Evolutionary conservation across 2,797 vertebrate species (phyloP).

Genomic region (Oreochromis grahami): DNA sequence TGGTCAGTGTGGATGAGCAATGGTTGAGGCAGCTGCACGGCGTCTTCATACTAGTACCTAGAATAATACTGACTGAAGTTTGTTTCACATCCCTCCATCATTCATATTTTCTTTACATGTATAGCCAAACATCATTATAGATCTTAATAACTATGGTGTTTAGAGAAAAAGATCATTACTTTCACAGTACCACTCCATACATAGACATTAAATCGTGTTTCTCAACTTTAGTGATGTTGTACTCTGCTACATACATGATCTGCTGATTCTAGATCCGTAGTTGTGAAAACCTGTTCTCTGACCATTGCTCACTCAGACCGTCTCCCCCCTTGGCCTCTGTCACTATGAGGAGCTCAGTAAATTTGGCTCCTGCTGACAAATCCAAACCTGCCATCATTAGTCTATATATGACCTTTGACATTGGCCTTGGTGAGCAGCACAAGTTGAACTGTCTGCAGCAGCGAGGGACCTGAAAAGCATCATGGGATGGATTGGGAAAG

Average conservation of each 20-base stretch:
- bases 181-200: conserved; percentile 35
- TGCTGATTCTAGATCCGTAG: conserved; percentile 41
- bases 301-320: conserved; percentile 80
- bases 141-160: conserved; percentile 5
- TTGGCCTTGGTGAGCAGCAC: conserved; percentile 99
- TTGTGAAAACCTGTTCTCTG: conserved; percentile 40
- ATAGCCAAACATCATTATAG: conserved; percentile 20
- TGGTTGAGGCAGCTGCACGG: conserved; percentile 72
- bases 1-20: conserved; percentile 93
- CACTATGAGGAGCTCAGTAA: conserved; percentile 66
- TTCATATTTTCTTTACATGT: conserved; percentile 33
- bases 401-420: conserved; percentile 94
- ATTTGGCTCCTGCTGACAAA: conserved; percentile 67
- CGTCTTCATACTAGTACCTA: conserved; percentile 24
- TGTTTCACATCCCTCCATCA: conserved; percentile 33
- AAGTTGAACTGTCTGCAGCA: conserved; percentile 99
- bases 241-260: conserved; percentile 26
- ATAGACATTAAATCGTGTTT: conserved; percentile 26
- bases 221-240: conserved; percentile 13
- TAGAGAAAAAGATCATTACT: conserved; percentile 9
- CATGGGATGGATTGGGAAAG: conserved; percentile 99
- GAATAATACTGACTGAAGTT: conserved; percentile 25
- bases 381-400: conserved; percentile 78
- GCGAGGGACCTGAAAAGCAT: conserved; percentile 99
- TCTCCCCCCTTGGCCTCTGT: conserved; percentile 75